These are phyloP conservation scores for Hetaerina titia DNA, from an alignment of 2,888 invertebrate genomes.

Conservation along the genomic window DNA sequence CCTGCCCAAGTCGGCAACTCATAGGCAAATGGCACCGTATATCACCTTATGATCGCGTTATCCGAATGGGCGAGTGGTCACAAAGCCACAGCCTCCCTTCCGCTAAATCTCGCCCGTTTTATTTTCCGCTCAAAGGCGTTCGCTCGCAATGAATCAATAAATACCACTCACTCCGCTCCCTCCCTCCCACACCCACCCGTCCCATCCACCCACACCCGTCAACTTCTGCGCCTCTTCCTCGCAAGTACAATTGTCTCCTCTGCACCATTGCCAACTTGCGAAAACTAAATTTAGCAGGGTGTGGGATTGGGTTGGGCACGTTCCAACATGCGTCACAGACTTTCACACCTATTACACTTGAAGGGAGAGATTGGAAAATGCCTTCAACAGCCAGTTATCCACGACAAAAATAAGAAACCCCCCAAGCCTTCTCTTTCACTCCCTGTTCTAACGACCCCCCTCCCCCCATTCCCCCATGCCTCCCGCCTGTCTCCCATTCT, in stretches of 20 bases:
- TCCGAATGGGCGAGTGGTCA: too few species aligned
- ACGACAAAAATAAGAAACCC: neutral
- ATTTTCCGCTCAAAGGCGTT: neutral
- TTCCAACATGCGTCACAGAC: slow-evolving; percentile 18
- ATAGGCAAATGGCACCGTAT: too few species aligned
- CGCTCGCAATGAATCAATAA: neutral
- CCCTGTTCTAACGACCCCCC: neutral
- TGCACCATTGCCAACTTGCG: slow-evolving; percentile 35
- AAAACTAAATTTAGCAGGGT: slow-evolving; percentile 3
- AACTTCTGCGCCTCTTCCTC: neutral
- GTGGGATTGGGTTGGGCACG: neutral
- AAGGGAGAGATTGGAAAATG: slow-evolving; percentile 27
- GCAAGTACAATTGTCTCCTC: neutral
- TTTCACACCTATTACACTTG: slow-evolving; percentile 22
- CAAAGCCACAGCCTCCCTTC: too few species aligned
- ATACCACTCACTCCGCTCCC: neutral
- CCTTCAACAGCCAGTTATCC: slow-evolving; percentile 23
- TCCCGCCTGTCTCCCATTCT: neutral
- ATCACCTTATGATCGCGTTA: too few species aligned
- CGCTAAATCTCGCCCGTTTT: too few species aligned
- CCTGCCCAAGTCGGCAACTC: too few species aligned
- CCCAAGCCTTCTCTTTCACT: neutral
- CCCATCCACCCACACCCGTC: neutral
- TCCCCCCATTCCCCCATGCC: neutral
- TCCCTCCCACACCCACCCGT: neutral